phyloP scores from a whole-genome alignment of 1,140 invertebrate species.

The Riptortus pedestris region DNA sequence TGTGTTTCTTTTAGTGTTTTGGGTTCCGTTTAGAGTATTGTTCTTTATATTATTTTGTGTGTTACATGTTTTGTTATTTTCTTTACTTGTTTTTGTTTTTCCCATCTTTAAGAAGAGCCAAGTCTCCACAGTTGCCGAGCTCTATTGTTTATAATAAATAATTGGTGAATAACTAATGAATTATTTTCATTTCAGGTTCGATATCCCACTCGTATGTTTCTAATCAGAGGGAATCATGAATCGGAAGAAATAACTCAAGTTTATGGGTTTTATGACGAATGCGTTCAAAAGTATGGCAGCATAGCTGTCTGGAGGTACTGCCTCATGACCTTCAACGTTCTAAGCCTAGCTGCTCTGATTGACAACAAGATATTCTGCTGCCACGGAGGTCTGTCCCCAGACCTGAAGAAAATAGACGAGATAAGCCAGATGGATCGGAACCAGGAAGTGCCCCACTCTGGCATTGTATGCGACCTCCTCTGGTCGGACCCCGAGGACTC shows the following conservation, averaged over 20 bases:
- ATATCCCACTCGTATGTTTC: conserved; percentile 95
- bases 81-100: too few relatives aligned
- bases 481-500: conserved; percentile 98
- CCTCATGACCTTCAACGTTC: conserved; percentile 98
- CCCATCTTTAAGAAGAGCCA: too few relatives aligned
- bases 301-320: conserved; percentile 98
- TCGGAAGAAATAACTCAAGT: conserved; percentile 98
- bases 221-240: conserved; percentile 93
- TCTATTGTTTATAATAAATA: too few relatives aligned
- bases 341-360: conserved; percentile 95
- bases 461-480: conserved; percentile 98
- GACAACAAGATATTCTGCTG: conserved; percentile 99
- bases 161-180: neutral
- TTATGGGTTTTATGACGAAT: conserved; percentile 99
- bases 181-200: conserved; percentile 57
- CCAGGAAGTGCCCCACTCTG: conserved; percentile 97
- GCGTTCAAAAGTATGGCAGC: conserved; percentile 94
- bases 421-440: conserved; percentile 97
- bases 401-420: conserved; percentile 96
- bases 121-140: too few relatives aligned
- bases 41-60: too few relatives aligned
- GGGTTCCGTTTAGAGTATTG: too few relatives aligned
- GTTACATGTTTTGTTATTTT: too few relatives aligned
- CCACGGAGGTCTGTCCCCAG: conserved; percentile 96
- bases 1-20: too few relatives aligned